Conservation (phyloP, 2,113 vertebrate species). For the Oceanodroma tethys region DNA sequence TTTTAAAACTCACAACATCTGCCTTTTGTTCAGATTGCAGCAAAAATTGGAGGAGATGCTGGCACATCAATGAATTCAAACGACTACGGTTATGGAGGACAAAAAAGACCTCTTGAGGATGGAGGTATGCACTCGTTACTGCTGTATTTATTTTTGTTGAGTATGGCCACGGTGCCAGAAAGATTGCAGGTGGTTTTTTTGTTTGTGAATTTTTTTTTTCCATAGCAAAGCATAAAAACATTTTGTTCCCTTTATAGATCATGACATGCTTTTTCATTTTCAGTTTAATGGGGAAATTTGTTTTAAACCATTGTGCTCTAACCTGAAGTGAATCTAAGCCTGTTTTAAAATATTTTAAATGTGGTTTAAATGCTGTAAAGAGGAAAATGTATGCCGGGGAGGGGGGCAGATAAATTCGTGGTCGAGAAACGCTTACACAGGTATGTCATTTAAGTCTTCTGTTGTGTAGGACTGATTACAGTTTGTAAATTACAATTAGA, state of each 20-base stretch:
- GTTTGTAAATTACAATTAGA: not conserved
- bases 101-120: conserved; percentile 98
- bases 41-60: conserved; percentile 95
- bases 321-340: not conserved
- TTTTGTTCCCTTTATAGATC: not conserved
- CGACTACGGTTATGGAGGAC: conserved; percentile 94
- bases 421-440: not conserved
- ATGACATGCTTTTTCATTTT: not conserved
- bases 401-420: not conserved
- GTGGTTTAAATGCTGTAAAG: not conserved
- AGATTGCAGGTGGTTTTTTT: not conserved
- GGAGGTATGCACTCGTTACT: conserved; percentile 82
- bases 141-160: not conserved
- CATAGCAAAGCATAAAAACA: not conserved
- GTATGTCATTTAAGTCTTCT: not conserved
- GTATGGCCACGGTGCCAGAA: not conserved
- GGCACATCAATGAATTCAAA: conserved; percentile 86
- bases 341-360: not conserved
- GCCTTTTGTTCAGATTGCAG: conserved; percentile 85
- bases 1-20: not conserved
- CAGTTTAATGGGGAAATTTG: not conserved
- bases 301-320: not conserved
- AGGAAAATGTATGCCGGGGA: not conserved
- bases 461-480: not conserved
- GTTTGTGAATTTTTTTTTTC: not conserved